Conservation (phyloP, 2,888 invertebrate genomes). For the Eristalis tenax region DNA sequence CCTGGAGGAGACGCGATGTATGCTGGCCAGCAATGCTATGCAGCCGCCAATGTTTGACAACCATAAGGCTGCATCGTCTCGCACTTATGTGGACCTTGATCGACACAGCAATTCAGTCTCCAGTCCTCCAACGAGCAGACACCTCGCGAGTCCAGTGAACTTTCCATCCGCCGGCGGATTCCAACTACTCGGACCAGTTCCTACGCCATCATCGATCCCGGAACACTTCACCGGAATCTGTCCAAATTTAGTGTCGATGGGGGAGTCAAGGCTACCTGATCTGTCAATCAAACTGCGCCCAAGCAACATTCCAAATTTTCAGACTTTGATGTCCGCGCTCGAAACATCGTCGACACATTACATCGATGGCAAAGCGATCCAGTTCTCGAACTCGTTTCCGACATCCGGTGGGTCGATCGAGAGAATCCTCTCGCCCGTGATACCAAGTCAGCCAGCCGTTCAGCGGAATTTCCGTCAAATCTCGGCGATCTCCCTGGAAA, state of each 20-base stretch:
- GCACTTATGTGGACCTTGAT: conserved; percentile 16
- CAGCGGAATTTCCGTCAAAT: neutral
- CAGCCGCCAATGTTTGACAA: neutral
- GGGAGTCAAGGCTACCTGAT: too few species aligned
- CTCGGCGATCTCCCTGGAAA: neutral
- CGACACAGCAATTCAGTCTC: neutral
- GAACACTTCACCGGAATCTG: neutral
- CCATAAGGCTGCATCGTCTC: neutral
- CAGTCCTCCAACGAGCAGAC: neutral
- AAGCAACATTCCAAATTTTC: too few species aligned
- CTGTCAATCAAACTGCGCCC: too few species aligned
- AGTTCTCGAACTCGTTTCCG: neutral
- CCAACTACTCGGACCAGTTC: neutral
- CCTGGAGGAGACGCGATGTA: conserved; percentile 6
- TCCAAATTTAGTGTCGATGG: neutral
- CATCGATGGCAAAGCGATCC: too few species aligned
- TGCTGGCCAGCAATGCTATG: neutral
- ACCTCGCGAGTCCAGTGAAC: neutral
- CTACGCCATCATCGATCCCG: neutral
- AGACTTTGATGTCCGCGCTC: too few species aligned
- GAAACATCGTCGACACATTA: too few species aligned
- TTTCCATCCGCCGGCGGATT: conserved; percentile 20
- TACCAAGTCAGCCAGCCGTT: conserved; percentile 5
- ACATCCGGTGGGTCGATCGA: conserved; percentile 30
- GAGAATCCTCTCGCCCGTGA: neutral